A percentile compares a stretch with the other conserved stretches of the same genome.
phyloP scores from a whole-genome alignment of 1,140 invertebrate genomes.

The Bombus ignitus region DNA sequence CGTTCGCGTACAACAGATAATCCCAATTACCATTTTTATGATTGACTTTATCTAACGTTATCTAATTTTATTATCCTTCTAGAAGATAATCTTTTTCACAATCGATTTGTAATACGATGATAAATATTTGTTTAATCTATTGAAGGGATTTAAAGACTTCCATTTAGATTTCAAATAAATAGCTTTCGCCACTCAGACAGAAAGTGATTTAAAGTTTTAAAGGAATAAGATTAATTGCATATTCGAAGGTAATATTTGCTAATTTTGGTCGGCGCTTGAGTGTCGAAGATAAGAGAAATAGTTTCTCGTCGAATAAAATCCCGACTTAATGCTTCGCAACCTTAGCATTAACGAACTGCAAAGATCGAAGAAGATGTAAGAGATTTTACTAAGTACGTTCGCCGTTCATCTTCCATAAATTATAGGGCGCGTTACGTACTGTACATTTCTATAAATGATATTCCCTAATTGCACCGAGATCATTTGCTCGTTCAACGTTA shows the following conservation, averaged over 20 bases:
- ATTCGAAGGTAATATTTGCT: constrained; percentile 27
- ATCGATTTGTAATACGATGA: not conserved
- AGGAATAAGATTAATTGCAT: constrained; percentile 10
- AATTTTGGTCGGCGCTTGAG: constrained; percentile 19
- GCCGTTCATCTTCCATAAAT: not conserved
- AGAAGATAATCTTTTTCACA: not conserved
- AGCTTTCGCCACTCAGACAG: not conserved
- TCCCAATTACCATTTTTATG: not conserved
- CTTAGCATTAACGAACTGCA: not conserved
- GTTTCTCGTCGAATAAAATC: not conserved
- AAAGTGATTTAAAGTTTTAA: not conserved
- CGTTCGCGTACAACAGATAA: too few species aligned
- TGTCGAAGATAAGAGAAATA: constrained; percentile 37
- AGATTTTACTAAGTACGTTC: not conserved
- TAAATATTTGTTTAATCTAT: not conserved
- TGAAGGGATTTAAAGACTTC: not conserved
- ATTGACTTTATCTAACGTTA: not conserved
- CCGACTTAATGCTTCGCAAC: not conserved
- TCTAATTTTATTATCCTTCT: not conserved
- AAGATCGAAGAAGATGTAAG: too few species aligned
- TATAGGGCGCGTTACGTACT: not conserved
- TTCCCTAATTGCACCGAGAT: not conserved
- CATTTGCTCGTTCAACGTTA: not conserved
- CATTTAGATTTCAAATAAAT: too few species aligned
- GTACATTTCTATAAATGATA: not conserved